Percentiles rank a stretch among this genome's conserved stretches.
Evolutionary conservation across 2,888 invertebrate genomes (phyloP).

Genomic region (Andrena hattorfiana): DNA sequence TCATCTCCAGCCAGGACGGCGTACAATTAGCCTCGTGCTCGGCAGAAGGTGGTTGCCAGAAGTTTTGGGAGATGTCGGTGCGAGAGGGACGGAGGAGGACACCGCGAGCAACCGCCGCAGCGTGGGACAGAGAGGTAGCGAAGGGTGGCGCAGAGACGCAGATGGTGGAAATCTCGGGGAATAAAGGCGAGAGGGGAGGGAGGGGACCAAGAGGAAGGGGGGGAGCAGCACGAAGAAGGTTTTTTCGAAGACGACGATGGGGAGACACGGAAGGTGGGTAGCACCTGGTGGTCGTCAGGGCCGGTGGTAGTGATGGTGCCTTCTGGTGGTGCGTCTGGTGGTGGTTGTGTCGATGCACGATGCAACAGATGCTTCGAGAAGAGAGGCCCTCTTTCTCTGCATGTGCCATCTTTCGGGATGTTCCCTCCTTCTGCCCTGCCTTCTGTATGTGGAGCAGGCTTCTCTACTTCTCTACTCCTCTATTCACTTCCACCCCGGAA

Average conservation of each 20-base stretch:
- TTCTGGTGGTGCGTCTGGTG: conserved; percentile 66
- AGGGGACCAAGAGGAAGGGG: conserved; percentile 18
- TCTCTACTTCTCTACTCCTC: not conserved
- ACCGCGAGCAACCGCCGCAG: conserved; percentile 9
- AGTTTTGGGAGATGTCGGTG: conserved; percentile 28
- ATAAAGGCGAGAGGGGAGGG: conserved; percentile 65
- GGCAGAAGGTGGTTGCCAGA: conserved; percentile 65
- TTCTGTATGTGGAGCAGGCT: not conserved
- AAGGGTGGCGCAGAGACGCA: conserved; percentile 73
- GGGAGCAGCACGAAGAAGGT: conserved; percentile 54
- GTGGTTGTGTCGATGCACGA: conserved; percentile 70
- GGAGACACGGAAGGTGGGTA: conserved; percentile 80
- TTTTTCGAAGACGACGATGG: conserved; percentile 70
- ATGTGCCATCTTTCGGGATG: conserved; percentile 75
- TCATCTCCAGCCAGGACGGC: not conserved
- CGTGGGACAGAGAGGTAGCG: conserved; percentile 37
- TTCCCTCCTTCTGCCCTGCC: conserved; percentile 52
- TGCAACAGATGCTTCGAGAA: conserved; percentile 81
- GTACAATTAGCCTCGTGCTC: conserved; percentile 55
- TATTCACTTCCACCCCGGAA: conserved; percentile 19
- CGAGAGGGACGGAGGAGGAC: conserved; percentile 19
- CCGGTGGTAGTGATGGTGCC: conserved; percentile 74
- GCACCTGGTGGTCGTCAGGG: conserved; percentile 80
- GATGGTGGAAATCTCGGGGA: conserved; percentile 81
- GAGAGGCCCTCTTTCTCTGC: conserved; percentile 64